Evolutionary conservation across 2,797 vertebrate genomes (phyloP).

Genomic region (Poecilia gillii): DNA sequence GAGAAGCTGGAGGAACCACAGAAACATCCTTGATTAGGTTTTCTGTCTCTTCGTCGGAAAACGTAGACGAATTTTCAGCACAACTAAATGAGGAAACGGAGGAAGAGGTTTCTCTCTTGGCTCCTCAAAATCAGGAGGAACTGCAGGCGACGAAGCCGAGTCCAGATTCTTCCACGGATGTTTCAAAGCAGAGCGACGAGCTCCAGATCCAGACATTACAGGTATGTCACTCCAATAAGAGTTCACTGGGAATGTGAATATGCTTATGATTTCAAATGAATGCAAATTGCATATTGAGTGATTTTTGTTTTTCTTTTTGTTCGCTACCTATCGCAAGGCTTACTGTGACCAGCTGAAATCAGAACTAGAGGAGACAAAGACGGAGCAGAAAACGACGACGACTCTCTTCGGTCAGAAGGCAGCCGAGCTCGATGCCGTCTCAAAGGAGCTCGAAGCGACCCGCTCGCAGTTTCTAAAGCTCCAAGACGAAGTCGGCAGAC

Average conservation of each 20-base stretch:
- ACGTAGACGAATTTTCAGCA: constrained; percentile 18
- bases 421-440: constrained; percentile 51
- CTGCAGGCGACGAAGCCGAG: constrained; percentile 67
- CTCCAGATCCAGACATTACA: constrained; percentile 65
- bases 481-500: constrained; percentile 63
- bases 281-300: neutral
- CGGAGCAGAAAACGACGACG: constrained; percentile 56
- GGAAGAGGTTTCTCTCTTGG: constrained; percentile 61
- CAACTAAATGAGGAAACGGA: constrained; percentile 64
- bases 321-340: constrained; percentile 52
- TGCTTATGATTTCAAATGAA: neutral
- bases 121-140: constrained; percentile 72
- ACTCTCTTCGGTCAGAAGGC: constrained; percentile 75
- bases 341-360: constrained; percentile 68
- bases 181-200: constrained; percentile 31
- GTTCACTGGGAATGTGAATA: constrained; percentile 7
- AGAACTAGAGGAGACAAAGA: constrained; percentile 74
- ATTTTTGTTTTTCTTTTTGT: neutral
- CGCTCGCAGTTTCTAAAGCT: constrained; percentile 56
- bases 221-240: constrained; percentile 42
- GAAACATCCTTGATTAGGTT: constrained; percentile 34
- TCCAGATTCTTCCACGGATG: constrained; percentile 64
- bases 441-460: constrained; percentile 52
- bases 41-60: constrained; percentile 36
- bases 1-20: constrained; percentile 26